Evolutionary conservation across 1,140 invertebrate species (phyloP).

Genomic region (Polypedilum vanderplanki): DNA sequence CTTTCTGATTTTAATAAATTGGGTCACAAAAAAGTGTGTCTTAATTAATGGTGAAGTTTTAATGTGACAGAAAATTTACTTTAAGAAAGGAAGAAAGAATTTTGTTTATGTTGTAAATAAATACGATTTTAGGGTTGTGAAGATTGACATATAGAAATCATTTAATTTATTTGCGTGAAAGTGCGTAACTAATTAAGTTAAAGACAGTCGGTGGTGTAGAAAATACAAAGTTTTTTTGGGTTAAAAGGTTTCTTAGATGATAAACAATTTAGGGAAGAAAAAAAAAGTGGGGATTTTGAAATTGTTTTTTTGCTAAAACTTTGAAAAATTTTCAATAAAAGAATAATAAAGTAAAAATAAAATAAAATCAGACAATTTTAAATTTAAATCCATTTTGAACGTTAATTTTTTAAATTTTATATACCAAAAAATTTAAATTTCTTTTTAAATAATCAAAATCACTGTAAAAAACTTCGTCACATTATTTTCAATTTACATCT

Average conservation of each 20-base stretch:
- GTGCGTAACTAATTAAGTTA: conserved; percentile 12
- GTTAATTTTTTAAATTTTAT: no score
- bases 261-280: not conserved
- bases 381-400: no score
- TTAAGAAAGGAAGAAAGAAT: not conserved
- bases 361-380: no score
- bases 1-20: not conserved
- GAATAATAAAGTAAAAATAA: no score
- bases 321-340: not conserved
- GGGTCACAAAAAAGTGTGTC: not conserved
- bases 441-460: no score
- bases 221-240: not conserved
- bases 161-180: conserved; percentile 13
- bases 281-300: not conserved
- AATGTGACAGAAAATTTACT: not conserved
- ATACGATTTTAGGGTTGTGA: not conserved
- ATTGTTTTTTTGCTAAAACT: not conserved
- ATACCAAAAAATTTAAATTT: no score
- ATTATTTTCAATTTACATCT: not conserved
- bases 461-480: no score
- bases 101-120: not conserved
- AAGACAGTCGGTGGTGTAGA: not conserved
- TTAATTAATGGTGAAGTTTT: conserved; percentile 11
- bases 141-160: conserved; percentile 10
- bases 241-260: not conserved